Base-by-base conservation (phyloP, 37 sponge, comb jelly and placozoan species). In the Mnemiopsis leidyi region DNA sequence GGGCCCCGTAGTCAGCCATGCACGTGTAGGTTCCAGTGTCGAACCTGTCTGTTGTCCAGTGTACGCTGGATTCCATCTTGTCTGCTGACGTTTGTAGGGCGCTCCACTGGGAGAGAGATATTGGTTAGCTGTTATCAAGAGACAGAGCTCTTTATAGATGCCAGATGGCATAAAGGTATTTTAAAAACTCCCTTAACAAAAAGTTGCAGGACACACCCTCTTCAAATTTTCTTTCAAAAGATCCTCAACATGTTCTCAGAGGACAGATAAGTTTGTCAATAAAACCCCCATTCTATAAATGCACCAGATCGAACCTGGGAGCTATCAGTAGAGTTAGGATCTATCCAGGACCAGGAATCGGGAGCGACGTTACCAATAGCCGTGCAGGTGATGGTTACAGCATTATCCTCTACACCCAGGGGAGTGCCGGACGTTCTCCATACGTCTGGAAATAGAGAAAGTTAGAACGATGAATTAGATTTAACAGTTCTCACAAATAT, bases 11-110 rank as follows among this genome's bases (percentile, higher is more conserved):
- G 40, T 40, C 2, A 0, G 90, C 90, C 1, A 61, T 85, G 29
- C 90, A 85, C 48, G 90, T 40, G 90, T 85, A 85, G 2, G n/a
- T 5, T 0, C 90, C 90, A 36, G n/a, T 29, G 61, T 85, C 48
- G 36, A n/a, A 38, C 30, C 48, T 35, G 90, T 13, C 16, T 2
- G n/a, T 13, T 13, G 61, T 48, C 61, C 61, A 48, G 61, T 18
- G 13, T 48, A 48, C 61, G 13, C 61, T 48, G 61, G 61, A 48
- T 5, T 48, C 61, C 13, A 18, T 48, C 13, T 13, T 48, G 13
- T 48, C 61, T 48, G 61, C 61, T 48, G 61, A 48, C 61, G 61
- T 48, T 48, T 48, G 61, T 13, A 48, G 61, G 9, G 61, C 13
- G 13, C 61, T 48, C 61, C 61, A 48, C 61, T 48, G 61, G 13